Conservation (phyloP, 2,888 invertebrate genomes). For the Callimorpha dominula region DNA sequence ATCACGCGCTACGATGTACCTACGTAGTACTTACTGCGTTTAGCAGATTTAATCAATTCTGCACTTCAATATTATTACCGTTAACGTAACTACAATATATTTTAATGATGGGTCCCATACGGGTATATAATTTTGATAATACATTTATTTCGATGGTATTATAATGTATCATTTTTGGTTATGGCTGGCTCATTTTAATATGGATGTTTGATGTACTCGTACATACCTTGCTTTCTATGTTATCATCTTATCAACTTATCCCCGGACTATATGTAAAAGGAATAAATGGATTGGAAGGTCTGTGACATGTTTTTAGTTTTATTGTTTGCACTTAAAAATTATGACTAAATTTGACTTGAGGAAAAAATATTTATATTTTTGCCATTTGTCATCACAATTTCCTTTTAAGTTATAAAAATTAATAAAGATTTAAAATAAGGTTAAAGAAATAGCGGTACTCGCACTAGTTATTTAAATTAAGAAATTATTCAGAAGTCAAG, state of each 20-base stretch:
- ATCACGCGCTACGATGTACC: slow-evolving; percentile 42
- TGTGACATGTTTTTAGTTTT: not conserved
- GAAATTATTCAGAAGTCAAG: too few species aligned
- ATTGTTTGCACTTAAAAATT: not conserved
- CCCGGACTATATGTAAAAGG: too few species aligned
- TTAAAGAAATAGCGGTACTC: too few species aligned
- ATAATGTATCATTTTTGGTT: not conserved
- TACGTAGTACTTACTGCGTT: not conserved
- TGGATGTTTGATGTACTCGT: too few species aligned
- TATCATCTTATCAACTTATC: too few species aligned
- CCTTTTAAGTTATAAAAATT: too few species aligned
- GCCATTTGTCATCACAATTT: too few species aligned
- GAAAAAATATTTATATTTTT: not conserved
- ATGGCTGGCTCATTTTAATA: too few species aligned
- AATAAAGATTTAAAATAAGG: too few species aligned
- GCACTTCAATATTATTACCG: not conserved
- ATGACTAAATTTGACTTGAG: not conserved
- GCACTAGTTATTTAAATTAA: too few species aligned
- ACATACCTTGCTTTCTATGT: too few species aligned
- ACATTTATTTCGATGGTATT: not conserved
- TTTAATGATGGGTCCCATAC: not conserved
- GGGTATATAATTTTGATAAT: too few species aligned
- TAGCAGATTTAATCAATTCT: not conserved
- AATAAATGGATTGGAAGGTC: not conserved
- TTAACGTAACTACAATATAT: not conserved